Evolutionary conservation across 2,797 vertebrate genomes (phyloP), one percentile per base, ranked within the genome.

Genomic region (Rhynchotus rufescens): DNA sequence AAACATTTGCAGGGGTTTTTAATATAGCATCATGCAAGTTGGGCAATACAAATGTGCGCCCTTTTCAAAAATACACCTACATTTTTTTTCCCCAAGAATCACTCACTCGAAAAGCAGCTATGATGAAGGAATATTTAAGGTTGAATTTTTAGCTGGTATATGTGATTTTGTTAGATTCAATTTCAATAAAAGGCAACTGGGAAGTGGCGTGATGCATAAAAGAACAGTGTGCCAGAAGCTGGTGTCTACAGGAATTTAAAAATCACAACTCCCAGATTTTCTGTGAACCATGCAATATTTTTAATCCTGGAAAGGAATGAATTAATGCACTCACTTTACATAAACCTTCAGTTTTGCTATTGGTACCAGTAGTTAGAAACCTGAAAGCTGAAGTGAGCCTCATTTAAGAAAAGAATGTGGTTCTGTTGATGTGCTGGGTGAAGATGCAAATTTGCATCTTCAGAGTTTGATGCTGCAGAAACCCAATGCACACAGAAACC

Each of bases 141-240:
- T 8, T 15, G 84, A 85, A 79, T 90, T 92, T 93, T 75, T 21
- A 60, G 82, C 82, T 34, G 80, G 23, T 69, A 4, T 16, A 6
- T 83, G 16, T 80, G 86, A 60, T 79, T 85, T 84, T 69, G n/a
- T 52, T 86, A 1, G 4, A 65, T 36, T 83, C 51, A 47, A 86
- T 94, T 68, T 30, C 56, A 44, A 91, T 28, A 42, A 65, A 66
- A 93, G 84, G 69, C 87, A 86, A 44, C 10, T 0, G 7, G 86
- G 88, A 90, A 91, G 92, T 80, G 75, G 84, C 9, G 4, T 0
- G 38, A 78, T 93, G 89, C 90, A 83, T 93, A 87, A 96, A 90
- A 80, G 89, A 95, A 15, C 83, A 91, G 92, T 11, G 68, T 72
- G 81, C 72, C 54, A 44, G 88, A 22, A 92, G 78, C 45, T 10